Percentiles rank a stretch among this genome's conserved stretches.
Evolutionary conservation across 2,113 vertebrate genomes (phyloP).

Genomic region (Ailurus styani): DNA sequence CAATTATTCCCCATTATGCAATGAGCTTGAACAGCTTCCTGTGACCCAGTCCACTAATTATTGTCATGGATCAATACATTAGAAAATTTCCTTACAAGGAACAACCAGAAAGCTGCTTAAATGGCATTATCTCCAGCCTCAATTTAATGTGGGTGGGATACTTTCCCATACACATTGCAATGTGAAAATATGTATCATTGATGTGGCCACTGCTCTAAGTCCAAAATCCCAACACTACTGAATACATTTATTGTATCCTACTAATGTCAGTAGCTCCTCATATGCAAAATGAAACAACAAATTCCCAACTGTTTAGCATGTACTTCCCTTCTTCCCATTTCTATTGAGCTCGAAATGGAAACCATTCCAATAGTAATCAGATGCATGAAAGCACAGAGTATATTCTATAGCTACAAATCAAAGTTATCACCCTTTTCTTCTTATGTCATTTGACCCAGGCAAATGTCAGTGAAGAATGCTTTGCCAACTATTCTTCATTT

Average conservation of each 20-base stretch:
- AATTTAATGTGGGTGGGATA: background rate
- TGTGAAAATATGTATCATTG: background rate
- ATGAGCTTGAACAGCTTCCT: conserved; percentile 46
- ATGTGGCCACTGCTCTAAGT: background rate
- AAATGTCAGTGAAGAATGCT: background rate
- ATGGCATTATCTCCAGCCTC: background rate
- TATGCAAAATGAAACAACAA: conserved; percentile 22
- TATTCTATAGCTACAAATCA: conserved; percentile 68
- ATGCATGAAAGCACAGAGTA: conserved; percentile 55
- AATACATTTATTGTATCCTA: conserved; percentile 16
- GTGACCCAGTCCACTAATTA: conserved; percentile 27
- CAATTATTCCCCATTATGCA: conserved; percentile 22
- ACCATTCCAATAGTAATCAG: conserved; percentile 59
- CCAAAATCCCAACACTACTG: background rate
- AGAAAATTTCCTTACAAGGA: conserved; percentile 41
- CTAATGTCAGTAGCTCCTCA: conserved; percentile 36
- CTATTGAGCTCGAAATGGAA: conserved; percentile 69
- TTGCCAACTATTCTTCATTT: conserved; percentile 20
- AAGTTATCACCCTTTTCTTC: conserved; percentile 50
- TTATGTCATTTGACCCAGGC: conserved; percentile 40
- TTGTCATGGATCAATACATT: conserved; percentile 48
- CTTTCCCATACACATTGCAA: background rate
- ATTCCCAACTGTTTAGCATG: conserved; percentile 51
- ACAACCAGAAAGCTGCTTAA: background rate
- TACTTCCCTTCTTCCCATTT: conserved; percentile 60